Evolutionary conservation across 2,888 invertebrate species (phyloP), one percentile per base, ranked within the genome.

Genomic region (Sisyra nigra): DNA sequence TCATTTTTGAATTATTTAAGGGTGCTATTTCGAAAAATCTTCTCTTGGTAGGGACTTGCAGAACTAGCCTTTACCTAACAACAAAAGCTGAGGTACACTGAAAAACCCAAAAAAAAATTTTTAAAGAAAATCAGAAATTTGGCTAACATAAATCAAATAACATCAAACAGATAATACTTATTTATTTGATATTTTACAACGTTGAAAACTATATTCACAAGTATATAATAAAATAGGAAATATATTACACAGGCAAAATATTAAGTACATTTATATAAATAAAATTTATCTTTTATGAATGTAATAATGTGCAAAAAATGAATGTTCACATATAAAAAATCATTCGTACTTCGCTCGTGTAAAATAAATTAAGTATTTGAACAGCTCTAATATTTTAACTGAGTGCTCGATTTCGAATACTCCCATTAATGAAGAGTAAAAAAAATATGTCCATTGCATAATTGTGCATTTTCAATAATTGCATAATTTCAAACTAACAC

Each of bases 181-280:
- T 24, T 24, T 24, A 24, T 24, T 24, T 24, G 24, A 24, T 58
- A 57, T 57, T 55, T 55, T 58, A 58, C 58, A 58, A 41, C 32
- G 15, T 38, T 18, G 14, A 41, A 41, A 24, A 24, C 24, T 41
- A 41, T 41, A 31, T 31, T 41, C 41, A 41, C 31, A 31, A 32
- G 31, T 29, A 31, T 41, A 41, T 31, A 41, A 13, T 15, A 19
- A 17, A 41, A 31, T 15, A 39, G 39, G 41, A 32, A 41, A 41
- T 41, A 41, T 41, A 41, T 41, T 41, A 41, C 41, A 41, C 31
- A 41, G 41, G 41, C 41, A 41, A 32, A 39, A 30, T 15, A 32
- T 41, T 41, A 41, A 41, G 41, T 41, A 41, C 41, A 41, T 41
- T 15, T 13, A 31, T 10, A 14, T 14, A 13, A 34, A 14, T 34